Evolutionary conservation across 1,140 invertebrate species (phyloP), one percentile per base, ranked within the genome.

Genomic region (Pantala flavescens): DNA sequence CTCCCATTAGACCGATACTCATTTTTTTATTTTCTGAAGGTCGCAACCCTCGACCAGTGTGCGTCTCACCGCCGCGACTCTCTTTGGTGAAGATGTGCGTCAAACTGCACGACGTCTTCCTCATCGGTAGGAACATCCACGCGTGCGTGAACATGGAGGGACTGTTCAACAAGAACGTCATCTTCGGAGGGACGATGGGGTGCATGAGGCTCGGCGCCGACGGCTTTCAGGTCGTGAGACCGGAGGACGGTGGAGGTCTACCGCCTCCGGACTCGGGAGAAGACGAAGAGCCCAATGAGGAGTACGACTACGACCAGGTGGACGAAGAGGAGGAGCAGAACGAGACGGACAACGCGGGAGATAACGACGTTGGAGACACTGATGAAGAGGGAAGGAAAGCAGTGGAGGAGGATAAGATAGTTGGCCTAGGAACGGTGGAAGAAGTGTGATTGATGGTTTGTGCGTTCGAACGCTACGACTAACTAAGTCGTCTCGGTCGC

Each of bases 21-120:
- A 5, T 9, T 36, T 36, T 9, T 36, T 36, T 36, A 9, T 36
- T n/a, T n/a, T n/a, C n/a, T 36, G 16, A 82, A 88, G 93, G 92
- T 9, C 91, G 91, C 81, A 94, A 94, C 83, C 93, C 93, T 0
- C 87, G 87, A 74, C 92, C 93, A 7, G 84, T 93, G 49, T 95
- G 93, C 79, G 87, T 94, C 71, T 88, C 87, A 43, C 86, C 93
- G 42, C 93, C 92, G 21, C 85, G 91, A 28, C 83, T 94, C 75
- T 87, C 88, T 72, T 87, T 88, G 73, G 85, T 93, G 0, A 86
- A 87, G 77, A 84, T 93, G 42, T 95, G 93, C 79, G 85, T 92
- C 14, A 86, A 88, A 79, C 90, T 95, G 77, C 91, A 91, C 77
- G 92, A 95, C 78, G 89, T 95, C 75, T 90, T 91, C 79, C 89